Conservation (phyloP, 2,797 vertebrate species). For the Lutjanus argentimaculatus region DNA sequence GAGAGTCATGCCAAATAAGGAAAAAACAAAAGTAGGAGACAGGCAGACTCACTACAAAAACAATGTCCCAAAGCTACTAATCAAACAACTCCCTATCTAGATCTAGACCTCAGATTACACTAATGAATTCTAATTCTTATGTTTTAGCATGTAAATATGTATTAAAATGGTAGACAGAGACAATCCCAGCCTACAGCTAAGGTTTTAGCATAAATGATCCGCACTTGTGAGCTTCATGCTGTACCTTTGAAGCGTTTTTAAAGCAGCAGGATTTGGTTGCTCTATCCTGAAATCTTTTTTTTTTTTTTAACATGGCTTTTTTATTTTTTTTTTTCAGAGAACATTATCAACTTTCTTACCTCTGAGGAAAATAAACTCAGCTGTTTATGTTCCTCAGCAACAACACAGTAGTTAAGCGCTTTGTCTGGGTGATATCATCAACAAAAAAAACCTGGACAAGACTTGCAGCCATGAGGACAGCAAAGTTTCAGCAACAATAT, state of each 20-base stretch:
- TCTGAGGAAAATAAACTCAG: constrained; percentile 37
- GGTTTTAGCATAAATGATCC: constrained; percentile 79
- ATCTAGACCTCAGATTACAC: constrained; percentile 86
- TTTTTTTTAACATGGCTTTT: constrained; percentile 43
- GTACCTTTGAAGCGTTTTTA: constrained; percentile 75
- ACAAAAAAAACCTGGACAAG: constrained; percentile 42
- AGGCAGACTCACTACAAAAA: constrained; percentile 83
- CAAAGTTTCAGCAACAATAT: constrained; percentile 6
- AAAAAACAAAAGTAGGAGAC: constrained; percentile 84
- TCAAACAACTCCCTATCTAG: constrained; percentile 89
- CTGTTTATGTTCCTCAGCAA: constrained; percentile 29
- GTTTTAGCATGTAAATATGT: constrained; percentile 89
- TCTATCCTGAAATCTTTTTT: constrained; percentile 57
- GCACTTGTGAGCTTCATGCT: constrained; percentile 61
- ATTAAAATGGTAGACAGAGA: constrained; percentile 84
- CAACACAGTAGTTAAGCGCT: constrained; percentile 18
- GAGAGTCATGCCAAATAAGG: constrained; percentile 80
- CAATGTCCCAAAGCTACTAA: constrained; percentile 87
- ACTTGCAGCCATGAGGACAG: neutral
- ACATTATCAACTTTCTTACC: constrained; percentile 43
- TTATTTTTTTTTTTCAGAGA: constrained; percentile 29
- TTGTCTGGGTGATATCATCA: constrained; percentile 37
- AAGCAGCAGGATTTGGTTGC: constrained; percentile 50
- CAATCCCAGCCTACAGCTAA: constrained; percentile 84
- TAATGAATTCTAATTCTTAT: constrained; percentile 90